Evolutionary conservation across 2,888 invertebrate species (phyloP).

Genomic region (Hartigia nigra): DNA sequence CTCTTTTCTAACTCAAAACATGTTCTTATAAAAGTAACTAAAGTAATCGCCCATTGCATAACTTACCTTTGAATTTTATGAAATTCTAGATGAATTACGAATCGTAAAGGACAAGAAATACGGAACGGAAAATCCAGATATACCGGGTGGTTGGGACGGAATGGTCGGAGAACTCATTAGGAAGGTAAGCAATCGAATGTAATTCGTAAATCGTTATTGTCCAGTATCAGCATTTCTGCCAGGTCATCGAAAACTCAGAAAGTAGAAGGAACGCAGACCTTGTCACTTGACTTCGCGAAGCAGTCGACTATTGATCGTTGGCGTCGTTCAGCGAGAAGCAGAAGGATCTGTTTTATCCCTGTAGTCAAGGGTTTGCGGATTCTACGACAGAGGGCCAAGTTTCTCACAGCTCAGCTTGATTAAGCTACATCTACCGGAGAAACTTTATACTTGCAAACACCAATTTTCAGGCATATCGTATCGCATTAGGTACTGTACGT

Average conservation of each 20-base stretch:
- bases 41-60: background rate
- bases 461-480: background rate
- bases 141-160: conserved; percentile 86
- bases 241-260: background rate
- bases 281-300: background rate
- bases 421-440: conserved; percentile 37
- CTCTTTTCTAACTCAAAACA: background rate
- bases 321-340: background rate
- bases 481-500: background rate
- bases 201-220: background rate
- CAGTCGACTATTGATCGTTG: conserved; percentile 33
- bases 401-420: conserved; percentile 31
- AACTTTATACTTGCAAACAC: background rate
- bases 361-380: conserved; percentile 4
- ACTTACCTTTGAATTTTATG: background rate
- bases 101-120: conserved; percentile 89
- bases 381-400: conserved; percentile 39
- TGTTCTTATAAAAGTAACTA: background rate
- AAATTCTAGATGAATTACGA: conserved; percentile 80
- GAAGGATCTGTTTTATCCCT: conserved; percentile 16
- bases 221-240: background rate
- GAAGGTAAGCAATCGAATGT: conserved; percentile 73
- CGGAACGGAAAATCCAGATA: conserved; percentile 80
- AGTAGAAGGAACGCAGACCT: background rate
- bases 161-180: conserved; percentile 88